Evolutionary conservation across 2,888 invertebrate species (phyloP).

Genomic region (Lobophora halterata): DNA sequence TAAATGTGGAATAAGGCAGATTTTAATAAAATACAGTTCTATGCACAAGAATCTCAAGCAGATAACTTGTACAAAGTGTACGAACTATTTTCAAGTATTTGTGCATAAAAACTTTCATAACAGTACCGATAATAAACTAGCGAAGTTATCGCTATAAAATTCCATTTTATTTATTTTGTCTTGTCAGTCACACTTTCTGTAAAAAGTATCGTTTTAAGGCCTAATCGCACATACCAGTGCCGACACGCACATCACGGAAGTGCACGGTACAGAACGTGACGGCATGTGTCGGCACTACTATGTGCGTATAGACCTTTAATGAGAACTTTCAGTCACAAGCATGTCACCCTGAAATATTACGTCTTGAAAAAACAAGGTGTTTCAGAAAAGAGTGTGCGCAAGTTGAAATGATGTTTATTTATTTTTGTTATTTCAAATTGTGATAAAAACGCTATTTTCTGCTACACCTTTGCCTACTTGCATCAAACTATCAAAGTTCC

Average conservation of each 20-base stretch:
- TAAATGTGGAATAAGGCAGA: slow-evolving; percentile 28
- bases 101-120: slow-evolving; percentile 17
- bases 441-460: neutral
- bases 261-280: too few relatives aligned
- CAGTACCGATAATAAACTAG: slow-evolving; percentile 12
- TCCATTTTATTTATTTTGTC: slow-evolving; percentile 37
- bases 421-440: neutral
- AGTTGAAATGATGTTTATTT: neutral
- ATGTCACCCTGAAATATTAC: too few relatives aligned
- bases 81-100: slow-evolving; percentile 9
- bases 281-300: too few relatives aligned
- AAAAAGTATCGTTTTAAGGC: slow-evolving; percentile 19
- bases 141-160: slow-evolving; percentile 22
- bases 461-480: neutral
- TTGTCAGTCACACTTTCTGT: slow-evolving; percentile 33
- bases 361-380: too few relatives aligned
- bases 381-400: neutral
- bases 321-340: too few relatives aligned
- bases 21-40: slow-evolving; percentile 33
- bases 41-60: slow-evolving; percentile 45
- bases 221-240: too few relatives aligned
- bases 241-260: too few relatives aligned
- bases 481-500: too few relatives aligned
- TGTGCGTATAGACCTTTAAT: too few relatives aligned
- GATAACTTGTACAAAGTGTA: slow-evolving; percentile 6